Evolutionary conservation across 2,888 invertebrate species (phyloP), one percentile per base, ranked within the genome.

Genomic region (Trichopria drosophilae): DNA sequence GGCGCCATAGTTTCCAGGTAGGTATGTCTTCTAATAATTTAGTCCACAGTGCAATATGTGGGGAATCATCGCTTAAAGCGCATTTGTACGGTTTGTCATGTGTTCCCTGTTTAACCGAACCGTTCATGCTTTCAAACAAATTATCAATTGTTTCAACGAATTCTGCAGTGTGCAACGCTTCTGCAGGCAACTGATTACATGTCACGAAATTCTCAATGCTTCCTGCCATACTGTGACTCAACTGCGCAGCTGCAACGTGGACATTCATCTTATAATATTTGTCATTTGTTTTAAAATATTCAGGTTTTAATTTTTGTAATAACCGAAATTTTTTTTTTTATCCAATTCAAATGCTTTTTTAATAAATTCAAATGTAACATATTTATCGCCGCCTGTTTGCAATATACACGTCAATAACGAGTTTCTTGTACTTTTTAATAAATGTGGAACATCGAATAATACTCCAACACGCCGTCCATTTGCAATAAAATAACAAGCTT

Each of bases 401-500:
- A 29, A 28, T 28, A 12, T 28, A 28, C 3, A 28, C n/a, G n/a
- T n/a, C n/a, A 28, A 28, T 28, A 28, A 28, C 28, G 28, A n/a
- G 15, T 29, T 29, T 29, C 29, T 7, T 6, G 29, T 29, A 29
- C 29, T 13, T n/a, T 36, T 36, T 22, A 36, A 20, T 20, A 36
- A 19, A 18, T 36, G 36, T n/a, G 36, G 36, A 3, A 36, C 36
- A 19, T 36, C 3, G 15, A 20, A 36, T 3, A n/a, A 13, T 12
- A 29, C 6, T 13, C 5, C 29, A 29, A 29, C 46, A 40, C 51
- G 55, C 13, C 51, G 24, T 18, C 9, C 41, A 19, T 35, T 48
- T 32, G 39, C 22, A 12, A 58, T 40, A 35, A 43, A 60, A 4
- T 56, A 57, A n/a, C n/a, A n/a, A n/a, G n/a, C n/a, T n/a, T n/a